A percentile compares a stretch with the other conserved stretches of the same genome.
These are phyloP conservation scores for Clarias fuscus DNA, from an alignment of 2,797 vertebrate species.

Conservation along the genomic window DNA sequence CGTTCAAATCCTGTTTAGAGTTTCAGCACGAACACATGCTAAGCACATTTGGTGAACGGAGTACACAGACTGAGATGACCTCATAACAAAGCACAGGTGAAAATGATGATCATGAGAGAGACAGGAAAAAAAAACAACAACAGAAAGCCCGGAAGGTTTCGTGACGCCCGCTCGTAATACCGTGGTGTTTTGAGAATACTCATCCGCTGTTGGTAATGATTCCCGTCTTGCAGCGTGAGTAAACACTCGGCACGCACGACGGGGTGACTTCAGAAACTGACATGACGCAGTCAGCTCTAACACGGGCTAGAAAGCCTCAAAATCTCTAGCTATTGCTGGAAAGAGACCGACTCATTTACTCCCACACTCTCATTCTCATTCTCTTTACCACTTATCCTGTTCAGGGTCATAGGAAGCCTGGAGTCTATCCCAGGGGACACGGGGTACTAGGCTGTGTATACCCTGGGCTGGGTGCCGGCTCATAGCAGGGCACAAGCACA, in stretches of 20 bases:
- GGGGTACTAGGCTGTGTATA: no score
- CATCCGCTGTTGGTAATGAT: conserved; percentile 14
- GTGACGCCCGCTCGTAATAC: neutral
- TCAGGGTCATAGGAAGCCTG: no score
- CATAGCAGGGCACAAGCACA: no score
- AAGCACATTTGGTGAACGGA: neutral
- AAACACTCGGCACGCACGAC: neutral
- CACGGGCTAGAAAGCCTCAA: no score
- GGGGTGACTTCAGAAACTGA: neutral
- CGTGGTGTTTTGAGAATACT: conserved; percentile 10
- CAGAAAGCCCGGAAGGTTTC: neutral
- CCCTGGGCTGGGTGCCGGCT: no score
- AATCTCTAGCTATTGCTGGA: neutral
- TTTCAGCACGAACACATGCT: neutral
- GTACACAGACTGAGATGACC: neutral
- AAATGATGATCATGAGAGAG: neutral
- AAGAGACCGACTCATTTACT: neutral
- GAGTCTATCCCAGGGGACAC: no score
- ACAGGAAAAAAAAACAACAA: neutral
- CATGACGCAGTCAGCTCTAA: neutral
- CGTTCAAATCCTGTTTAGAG: conserved; percentile 2
- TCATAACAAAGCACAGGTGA: conserved; percentile 14
- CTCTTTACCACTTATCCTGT: no score
- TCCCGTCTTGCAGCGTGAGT: neutral
- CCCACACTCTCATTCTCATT: no score